A percentile compares a stretch with the other conserved stretches of the same genome.
Conservation (phyloP, 2,113 vertebrate genomes). For the Lophochroa leadbeateri region DNA sequence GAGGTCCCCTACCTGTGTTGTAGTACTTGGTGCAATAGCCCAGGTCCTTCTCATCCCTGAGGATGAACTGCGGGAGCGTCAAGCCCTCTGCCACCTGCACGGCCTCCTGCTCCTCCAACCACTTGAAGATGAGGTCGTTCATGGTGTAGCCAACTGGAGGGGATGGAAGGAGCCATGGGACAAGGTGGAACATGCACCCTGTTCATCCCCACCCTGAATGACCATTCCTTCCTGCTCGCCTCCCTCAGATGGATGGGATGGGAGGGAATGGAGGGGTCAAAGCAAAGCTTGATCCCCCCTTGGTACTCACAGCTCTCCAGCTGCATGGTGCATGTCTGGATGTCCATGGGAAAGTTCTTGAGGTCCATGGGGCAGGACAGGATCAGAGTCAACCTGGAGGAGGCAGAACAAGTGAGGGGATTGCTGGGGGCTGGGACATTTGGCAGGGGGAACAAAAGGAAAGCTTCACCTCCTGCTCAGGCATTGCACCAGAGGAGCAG, state of each 20-base stretch:
- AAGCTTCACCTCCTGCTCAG: not conserved
- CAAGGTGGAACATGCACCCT: fast-evolving
- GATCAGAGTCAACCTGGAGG: constrained; percentile 86
- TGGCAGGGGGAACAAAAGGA: not conserved
- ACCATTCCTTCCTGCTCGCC: not conserved
- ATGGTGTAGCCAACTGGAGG: constrained; percentile 92
- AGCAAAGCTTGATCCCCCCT: not conserved
- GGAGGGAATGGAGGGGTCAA: not conserved
- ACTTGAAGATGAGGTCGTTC: constrained; percentile 93
- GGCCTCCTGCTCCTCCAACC: constrained; percentile 85
- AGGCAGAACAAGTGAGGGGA: constrained; percentile 31
- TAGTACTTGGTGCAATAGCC: constrained; percentile 94
- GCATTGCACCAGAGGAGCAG: not conserved
- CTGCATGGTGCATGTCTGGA: constrained; percentile 95
- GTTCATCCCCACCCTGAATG: not conserved
- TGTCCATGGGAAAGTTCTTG: constrained; percentile 97
- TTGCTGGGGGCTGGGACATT: not conserved
- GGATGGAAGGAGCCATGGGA: not conserved
- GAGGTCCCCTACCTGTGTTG: constrained; percentile 86
- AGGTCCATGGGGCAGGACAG: constrained; percentile 96
- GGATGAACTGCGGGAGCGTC: constrained; percentile 91
- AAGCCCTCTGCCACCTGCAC: constrained; percentile 93
- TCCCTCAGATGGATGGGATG: not conserved
- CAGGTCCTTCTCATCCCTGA: constrained; percentile 90
- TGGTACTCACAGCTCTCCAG: constrained; percentile 93